Evolutionary conservation across 2,113 vertebrate genomes (phyloP).

Genomic region (Sterna hirundo): DNA sequence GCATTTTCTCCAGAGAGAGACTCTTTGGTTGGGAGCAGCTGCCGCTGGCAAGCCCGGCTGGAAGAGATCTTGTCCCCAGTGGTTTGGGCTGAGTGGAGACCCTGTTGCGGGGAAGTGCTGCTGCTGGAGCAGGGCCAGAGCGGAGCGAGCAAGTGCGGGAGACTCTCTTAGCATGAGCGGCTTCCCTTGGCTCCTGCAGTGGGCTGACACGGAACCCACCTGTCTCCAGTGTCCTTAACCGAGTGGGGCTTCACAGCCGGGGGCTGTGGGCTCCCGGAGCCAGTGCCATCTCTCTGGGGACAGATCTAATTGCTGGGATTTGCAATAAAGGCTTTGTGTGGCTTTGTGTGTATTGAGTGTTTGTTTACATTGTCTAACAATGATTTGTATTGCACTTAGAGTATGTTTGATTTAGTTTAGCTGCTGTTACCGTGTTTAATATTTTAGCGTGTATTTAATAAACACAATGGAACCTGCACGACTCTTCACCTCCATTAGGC

Average conservation of each 20-base stretch:
- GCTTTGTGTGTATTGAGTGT: neutral
- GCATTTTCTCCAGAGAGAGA: neutral
- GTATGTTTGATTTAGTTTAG: conserved; percentile 7
- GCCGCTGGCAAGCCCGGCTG: conserved; percentile 7
- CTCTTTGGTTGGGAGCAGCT: conserved; percentile 48
- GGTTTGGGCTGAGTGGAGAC: conserved; percentile 50
- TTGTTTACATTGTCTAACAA: neutral
- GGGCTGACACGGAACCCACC: neutral
- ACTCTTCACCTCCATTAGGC: neutral
- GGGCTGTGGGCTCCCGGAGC: conserved; percentile 10
- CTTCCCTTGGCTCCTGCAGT: neutral
- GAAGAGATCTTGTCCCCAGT: conserved; percentile 26
- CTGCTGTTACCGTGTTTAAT: neutral
- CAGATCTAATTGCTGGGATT: conserved; percentile 34
- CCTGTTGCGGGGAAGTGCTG: conserved; percentile 53
- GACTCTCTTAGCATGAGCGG: neutral
- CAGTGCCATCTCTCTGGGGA: conserved; percentile 34
- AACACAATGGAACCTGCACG: neutral
- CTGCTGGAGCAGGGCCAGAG: conserved; percentile 62
- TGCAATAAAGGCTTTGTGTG: neutral
- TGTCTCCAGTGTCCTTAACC: neutral
- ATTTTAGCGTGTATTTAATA: conserved; percentile 62
- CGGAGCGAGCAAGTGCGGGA: neutral
- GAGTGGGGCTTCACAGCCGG: neutral
- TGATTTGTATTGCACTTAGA: neutral